Evolutionary conservation across 2,888 invertebrate genomes (phyloP).

Genomic region (Hypena proboscidalis): DNA sequence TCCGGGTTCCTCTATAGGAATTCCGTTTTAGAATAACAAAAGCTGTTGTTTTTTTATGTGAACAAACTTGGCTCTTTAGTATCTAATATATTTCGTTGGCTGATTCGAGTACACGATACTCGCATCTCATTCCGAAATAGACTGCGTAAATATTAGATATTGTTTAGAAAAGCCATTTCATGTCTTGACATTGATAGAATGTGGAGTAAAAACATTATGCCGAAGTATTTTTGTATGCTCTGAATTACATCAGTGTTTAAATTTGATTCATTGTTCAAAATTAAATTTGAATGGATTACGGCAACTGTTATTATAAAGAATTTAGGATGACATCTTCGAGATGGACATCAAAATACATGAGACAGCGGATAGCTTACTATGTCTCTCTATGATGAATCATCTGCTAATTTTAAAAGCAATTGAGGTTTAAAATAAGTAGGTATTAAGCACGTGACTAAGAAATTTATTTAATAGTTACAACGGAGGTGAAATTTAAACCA

Average conservation of each 20-base stretch:
- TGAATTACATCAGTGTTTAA: constrained; percentile 14
- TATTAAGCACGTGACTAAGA: too few relatives aligned
- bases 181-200: constrained; percentile 19
- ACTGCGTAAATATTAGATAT: constrained; percentile 6
- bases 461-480: too few relatives aligned
- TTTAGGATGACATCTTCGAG: neutral
- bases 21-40: too few relatives aligned
- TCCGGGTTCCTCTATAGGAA: too few relatives aligned
- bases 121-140: neutral
- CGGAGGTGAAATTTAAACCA: too few relatives aligned
- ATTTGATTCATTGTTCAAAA: constrained; percentile 11
- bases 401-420: too few relatives aligned
- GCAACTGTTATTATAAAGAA: neutral
- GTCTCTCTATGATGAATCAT: too few relatives aligned
- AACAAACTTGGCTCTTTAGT: too few relatives aligned
- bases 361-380: neutral
- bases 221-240: constrained; percentile 5
- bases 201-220: neutral
- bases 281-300: neutral
- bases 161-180: constrained; percentile 12
- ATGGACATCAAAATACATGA: neutral
- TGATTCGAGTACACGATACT: neutral
- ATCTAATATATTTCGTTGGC: too few relatives aligned
- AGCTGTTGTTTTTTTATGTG: too few relatives aligned
- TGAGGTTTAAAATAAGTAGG: too few relatives aligned